phyloP scores from a whole-genome alignment of 2,888 invertebrate genomes.

The Dichetophora obliterata region DNA sequence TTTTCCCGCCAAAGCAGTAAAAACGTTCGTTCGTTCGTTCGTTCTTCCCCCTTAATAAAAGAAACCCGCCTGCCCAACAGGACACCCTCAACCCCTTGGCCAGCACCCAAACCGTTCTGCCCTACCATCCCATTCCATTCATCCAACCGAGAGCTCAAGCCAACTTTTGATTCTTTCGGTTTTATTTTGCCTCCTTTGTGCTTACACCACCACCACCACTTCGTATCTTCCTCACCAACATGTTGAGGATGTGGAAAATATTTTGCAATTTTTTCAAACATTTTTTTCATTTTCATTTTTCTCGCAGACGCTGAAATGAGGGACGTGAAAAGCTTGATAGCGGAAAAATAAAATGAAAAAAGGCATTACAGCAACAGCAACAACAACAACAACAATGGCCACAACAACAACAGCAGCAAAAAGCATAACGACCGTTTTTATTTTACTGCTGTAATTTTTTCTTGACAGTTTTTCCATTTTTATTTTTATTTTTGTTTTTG shows the following conservation, averaged over 20 bases:
- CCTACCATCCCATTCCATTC: not conserved
- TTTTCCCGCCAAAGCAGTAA: conserved; percentile 57
- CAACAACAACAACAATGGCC: conserved; percentile 33
- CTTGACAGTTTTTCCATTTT: conserved; percentile 46
- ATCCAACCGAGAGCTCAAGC: not conserved
- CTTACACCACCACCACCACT: not conserved
- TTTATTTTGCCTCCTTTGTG: not conserved
- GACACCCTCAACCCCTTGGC: not conserved
- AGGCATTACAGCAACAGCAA: conserved; percentile 57
- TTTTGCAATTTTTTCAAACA: conserved; percentile 59
- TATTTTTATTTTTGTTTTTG: conserved; percentile 44
- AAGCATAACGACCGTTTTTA: conserved; percentile 62
- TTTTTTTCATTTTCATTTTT: conserved; percentile 59
- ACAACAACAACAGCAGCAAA: conserved; percentile 51
- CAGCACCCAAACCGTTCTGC: not conserved
- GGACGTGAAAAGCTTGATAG: conserved; percentile 61
- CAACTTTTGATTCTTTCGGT: conserved; percentile 12
- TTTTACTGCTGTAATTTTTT: conserved; percentile 40
- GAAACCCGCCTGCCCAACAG: not conserved
- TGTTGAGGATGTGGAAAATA: conserved; percentile 58
- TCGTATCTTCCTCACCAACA: not conserved
- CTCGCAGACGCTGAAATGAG: conserved; percentile 42
- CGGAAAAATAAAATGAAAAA: conserved; percentile 59
- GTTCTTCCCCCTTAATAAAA: not conserved
- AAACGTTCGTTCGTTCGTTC: not conserved